Conservation (phyloP, 2,888 invertebrate species). For the Hoplodrina blanda region DNA sequence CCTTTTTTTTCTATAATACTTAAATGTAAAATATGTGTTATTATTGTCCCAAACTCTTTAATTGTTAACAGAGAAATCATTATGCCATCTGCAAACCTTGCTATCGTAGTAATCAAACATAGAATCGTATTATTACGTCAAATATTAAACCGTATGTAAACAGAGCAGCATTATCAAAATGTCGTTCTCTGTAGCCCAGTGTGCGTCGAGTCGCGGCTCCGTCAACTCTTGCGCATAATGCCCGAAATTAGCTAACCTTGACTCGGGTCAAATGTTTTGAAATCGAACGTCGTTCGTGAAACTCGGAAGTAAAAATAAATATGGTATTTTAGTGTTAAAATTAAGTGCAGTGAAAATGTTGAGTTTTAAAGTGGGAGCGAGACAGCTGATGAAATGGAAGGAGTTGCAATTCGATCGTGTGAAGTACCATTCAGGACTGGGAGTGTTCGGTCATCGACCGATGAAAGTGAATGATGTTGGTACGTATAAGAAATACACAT, state of each 20-base stretch:
- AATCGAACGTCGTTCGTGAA: slow-evolving; percentile 18
- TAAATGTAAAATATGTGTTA: too few species aligned
- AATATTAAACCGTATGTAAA: slow-evolving; percentile 59
- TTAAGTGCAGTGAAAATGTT: slow-evolving; percentile 75
- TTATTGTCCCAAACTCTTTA: not conserved
- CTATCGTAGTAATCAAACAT: slow-evolving; percentile 46
- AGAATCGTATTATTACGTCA: slow-evolving; percentile 64
- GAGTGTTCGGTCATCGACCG: slow-evolving; percentile 91
- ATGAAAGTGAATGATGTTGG: slow-evolving; percentile 79
- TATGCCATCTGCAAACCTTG: slow-evolving; percentile 37
- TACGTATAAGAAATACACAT: slow-evolving; percentile 66
- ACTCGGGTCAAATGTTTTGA: slow-evolving; percentile 47
- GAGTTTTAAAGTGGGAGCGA: slow-evolving; percentile 76
- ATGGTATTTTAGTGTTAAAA: slow-evolving; percentile 61
- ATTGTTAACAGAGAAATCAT: slow-evolving; percentile 15
- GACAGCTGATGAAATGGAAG: slow-evolving; percentile 76
- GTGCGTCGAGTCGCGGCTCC: slow-evolving; percentile 61
- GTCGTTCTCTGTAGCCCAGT: slow-evolving; percentile 71
- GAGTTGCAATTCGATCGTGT: slow-evolving; percentile 69
- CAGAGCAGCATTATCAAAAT: slow-evolving; percentile 58
- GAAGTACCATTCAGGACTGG: slow-evolving; percentile 90
- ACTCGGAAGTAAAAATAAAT: slow-evolving; percentile 31
- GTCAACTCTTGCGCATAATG: slow-evolving; percentile 79
- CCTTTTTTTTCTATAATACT: too few species aligned
- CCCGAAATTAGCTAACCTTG: slow-evolving; percentile 75